Base-by-base conservation (phyloP, 2,797 vertebrate genomes). In the Lateolabrax maculatus region DNA sequence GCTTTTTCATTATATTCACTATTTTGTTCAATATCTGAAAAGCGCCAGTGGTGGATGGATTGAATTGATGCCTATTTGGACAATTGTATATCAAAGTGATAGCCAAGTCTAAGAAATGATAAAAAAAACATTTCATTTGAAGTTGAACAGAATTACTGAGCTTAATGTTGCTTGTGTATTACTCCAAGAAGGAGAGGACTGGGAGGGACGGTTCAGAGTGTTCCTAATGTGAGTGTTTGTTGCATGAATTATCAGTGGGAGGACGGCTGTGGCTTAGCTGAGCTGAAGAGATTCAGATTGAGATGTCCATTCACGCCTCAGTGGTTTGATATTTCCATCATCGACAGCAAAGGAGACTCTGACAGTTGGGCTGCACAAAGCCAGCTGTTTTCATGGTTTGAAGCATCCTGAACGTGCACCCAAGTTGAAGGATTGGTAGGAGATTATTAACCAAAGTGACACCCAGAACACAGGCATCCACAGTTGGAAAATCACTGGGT, bases 361-460 rank as follows among this genome's bases (percentile, higher is more conserved):
- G 95, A 95, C 95, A 95, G 95, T 92, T 78, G 92, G 93, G 94
- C 94, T 94, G 94, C 92, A 91, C 92, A 89, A 80, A 95, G 93
- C 95, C 95, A 96, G 95, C 94, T 96, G 95, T 96, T 96, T 95
- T 94, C 94, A 94, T 93, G 94, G 92, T 94, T 94, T 91, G 91
- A 90, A 94, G 94, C 93, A 77, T 94, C 94, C 86, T 80, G 89
- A 93, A 94, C 91, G 92, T 83, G 92, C 94, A 94, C 90, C 90
- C 91, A 79, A 90, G 92, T 93, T 91, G 93, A 96, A 95, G 92
- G 94, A 95, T 94, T 91, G 93, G 90, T 93, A 80, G 93, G 92
- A 94, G 94, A 94, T 95, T 95, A 95, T 96, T 95, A 95, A 95
- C 93, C 93, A 95, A 96, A 95, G 94, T 94, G 94, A 95, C 95